These are phyloP conservation scores for Hirtodrosophila trivittata DNA, from an alignment of 2,888 invertebrate species.

Conservation along the genomic window DNA sequence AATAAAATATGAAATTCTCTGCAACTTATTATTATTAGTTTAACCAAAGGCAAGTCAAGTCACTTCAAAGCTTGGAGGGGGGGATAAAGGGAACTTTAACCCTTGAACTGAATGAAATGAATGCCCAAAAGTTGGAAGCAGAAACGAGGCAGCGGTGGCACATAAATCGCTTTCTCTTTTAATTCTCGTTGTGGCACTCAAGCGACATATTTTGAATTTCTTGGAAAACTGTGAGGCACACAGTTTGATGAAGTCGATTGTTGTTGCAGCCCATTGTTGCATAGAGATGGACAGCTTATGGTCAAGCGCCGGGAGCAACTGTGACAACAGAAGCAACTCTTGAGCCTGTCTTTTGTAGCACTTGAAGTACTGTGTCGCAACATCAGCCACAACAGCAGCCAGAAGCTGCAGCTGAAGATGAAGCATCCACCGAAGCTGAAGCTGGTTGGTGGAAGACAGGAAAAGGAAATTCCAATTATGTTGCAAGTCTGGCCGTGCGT, in stretches of 20 bases:
- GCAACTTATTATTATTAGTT: constrained; percentile 9
- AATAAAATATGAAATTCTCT: constrained; percentile 6
- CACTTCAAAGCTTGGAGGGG: constrained; percentile 1
- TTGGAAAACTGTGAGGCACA: constrained; percentile 39
- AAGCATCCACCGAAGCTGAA: neutral
- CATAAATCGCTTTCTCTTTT: constrained; percentile 40
- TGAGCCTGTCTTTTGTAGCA: constrained; percentile 69
- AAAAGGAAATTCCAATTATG: constrained; percentile 79
- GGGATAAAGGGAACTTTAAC: constrained; percentile 23
- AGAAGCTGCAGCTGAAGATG: neutral
- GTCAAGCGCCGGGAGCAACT: constrained; percentile 36
- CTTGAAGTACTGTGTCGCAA: constrained; percentile 46
- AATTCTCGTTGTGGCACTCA: constrained; percentile 4
- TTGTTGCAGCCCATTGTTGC: constrained; percentile 24
- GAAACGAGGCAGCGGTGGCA: constrained; percentile 4
- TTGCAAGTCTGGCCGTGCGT: constrained; percentile 76
- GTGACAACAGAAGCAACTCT: constrained; percentile 50
- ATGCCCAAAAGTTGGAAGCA: constrained; percentile 18
- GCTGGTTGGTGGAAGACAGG: constrained; percentile 52
- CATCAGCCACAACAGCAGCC: constrained; percentile 30
- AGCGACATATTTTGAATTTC: constrained; percentile 53
- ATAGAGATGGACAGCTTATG: constrained; percentile 30
- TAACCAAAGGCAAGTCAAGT: neutral
- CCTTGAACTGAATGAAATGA: constrained; percentile 51
- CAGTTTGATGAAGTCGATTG: constrained; percentile 46